Evolutionary conservation across 2,797 vertebrate species (phyloP), one percentile per base, ranked within the genome.

Genomic region (Darevskia mixta): DNA sequence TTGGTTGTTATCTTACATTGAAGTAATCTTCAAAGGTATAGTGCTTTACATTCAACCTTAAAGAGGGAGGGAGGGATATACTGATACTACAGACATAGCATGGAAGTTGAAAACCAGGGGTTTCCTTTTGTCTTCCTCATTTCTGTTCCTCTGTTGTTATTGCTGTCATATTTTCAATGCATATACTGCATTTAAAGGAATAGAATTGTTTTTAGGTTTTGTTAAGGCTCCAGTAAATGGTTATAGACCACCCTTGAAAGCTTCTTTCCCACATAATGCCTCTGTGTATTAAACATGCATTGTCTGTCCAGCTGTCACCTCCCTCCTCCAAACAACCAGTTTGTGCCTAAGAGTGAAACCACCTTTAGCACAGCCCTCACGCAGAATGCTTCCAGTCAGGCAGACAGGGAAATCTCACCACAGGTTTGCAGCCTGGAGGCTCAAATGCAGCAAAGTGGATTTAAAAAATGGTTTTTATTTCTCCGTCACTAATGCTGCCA

Each of bases 361-460:
- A 75, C 67, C 84, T 90, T 86, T 43, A 71, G 79, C 27, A 76
- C 85, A 88, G 89, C 87, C 71, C 82, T 77, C 18, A 82, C 8
- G n/a, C 66, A 9, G 73, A 2, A 35, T 32, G 4, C 64, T 90
- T 89, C 92, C 92, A 90, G 72, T 72, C 87, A 78, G 87, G n/a
- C 69, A 61, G 0, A 0, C 2, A 23, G 87, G 79, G 90, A 87
- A 87, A 58, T 83, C 45, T 91, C 83, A 84, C 66, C 84, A 90
- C 86, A 89, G 88, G 0, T 87, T 85, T 41, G 85, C 80, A 82
- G 41, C 13, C 91, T 67, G 45, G 75, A 45, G 43, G 3, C 88
- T 91, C 73, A 94, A 88, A 18, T 13, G 78, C 58, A 89, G 75
- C 88, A 91, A 94, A 94, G 87, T 90, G 86, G 90, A 93, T 92